Evolutionary conservation across 2,888 invertebrate species (phyloP).

Genomic region (Epinotia nisella): DNA sequence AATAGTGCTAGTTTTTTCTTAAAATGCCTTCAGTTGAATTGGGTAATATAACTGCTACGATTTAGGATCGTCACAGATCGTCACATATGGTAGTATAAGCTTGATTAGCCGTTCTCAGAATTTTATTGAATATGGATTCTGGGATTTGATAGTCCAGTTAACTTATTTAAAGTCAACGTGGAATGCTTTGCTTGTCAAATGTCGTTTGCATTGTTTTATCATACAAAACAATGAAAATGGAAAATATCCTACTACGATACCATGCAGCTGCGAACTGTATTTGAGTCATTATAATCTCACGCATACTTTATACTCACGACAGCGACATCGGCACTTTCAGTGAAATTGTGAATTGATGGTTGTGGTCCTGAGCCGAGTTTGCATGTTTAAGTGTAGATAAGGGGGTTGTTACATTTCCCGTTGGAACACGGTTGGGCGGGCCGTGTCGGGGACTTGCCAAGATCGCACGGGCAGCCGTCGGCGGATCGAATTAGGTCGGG

Average conservation of each 20-base stretch:
- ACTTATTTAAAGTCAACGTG: no score
- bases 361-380: slow-evolving; percentile 67
- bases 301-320: not conserved
- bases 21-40: no score
- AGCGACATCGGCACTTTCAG: slow-evolving; percentile 51
- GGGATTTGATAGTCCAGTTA: no score
- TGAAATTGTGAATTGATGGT: slow-evolving; percentile 69
- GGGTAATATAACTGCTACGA: no score
- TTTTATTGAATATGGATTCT: no score
- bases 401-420: slow-evolving; percentile 66
- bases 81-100: no score
- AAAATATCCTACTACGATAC: not conserved
- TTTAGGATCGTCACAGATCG: no score
- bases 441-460: slow-evolving; percentile 54
- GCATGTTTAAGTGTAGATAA: slow-evolving; percentile 78
- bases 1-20: not conserved
- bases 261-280: not conserved
- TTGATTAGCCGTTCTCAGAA: no score
- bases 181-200: not conserved
- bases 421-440: slow-evolving; percentile 59
- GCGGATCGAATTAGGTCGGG: slow-evolving; percentile 77
- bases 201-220: not conserved
- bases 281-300: not conserved
- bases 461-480: slow-evolving; percentile 56
- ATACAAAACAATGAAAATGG: not conserved